A percentile compares a stretch with the other conserved stretches of the same genome.
Evolutionary conservation across 2,113 vertebrate species (phyloP).

Genomic region (Sinocyclocheilus rhinocerous): DNA sequence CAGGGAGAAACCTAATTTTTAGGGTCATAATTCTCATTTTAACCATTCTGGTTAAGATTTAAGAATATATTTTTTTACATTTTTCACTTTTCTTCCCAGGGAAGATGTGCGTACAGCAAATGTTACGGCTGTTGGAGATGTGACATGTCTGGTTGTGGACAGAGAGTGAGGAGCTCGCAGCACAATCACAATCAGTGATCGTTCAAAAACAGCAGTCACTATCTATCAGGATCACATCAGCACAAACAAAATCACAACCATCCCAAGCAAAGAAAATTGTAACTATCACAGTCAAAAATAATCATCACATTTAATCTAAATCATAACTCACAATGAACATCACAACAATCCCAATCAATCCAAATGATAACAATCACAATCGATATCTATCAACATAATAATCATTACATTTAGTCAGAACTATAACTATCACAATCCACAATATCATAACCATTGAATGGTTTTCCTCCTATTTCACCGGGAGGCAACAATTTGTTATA

Average conservation of each 20-base stretch:
- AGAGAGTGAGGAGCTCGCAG: constrained; percentile 70
- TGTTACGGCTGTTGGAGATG: constrained; percentile 72
- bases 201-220: neutral
- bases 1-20: neutral
- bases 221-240: no score
- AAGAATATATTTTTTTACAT: neutral
- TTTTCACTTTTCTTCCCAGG: constrained; percentile 46
- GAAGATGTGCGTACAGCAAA: constrained; percentile 75
- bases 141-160: constrained; percentile 78
- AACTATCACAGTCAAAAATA: neutral
- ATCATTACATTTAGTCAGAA: neutral
- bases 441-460: neutral
- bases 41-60: neutral
- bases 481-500: no score
- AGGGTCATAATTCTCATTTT: neutral
- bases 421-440: neutral
- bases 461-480: no score
- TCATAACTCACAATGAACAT: neutral
- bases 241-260: neutral
- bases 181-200: neutral
- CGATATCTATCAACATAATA: no score
- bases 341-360: neutral
- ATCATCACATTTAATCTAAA: neutral
- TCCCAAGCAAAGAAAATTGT: neutral
- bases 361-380: neutral